Evolutionary conservation across 2,113 vertebrate genomes (phyloP), one percentile per base, ranked within the genome.

Genomic region (Nymphicus hollandicus): DNA sequence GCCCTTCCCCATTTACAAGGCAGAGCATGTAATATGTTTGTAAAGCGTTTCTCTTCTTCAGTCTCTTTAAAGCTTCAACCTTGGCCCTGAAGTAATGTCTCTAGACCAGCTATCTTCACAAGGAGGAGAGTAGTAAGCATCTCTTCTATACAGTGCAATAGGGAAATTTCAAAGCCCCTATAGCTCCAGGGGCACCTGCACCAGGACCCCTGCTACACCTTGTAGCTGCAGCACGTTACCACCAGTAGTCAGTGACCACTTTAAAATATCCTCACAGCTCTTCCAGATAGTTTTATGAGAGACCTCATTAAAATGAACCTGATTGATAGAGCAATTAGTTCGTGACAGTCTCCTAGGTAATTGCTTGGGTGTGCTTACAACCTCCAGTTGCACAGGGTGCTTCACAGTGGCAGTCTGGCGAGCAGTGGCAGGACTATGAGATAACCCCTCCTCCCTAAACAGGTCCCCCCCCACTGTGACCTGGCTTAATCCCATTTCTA

Each of bases 381-480:
- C 66, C 70, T 37, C 80, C 43, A 71, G n/a, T 20, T 10, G 27
- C 28, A 64, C 12, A 31, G 43, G 6, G 5, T 4, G 13, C 17
- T 76, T 63, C 52, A 9, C 0, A 0, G 31, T 49, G 27, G 70
- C 41, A 55, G 29, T 55, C 53, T 43, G 58, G 43, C 0, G 17
- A 79, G 79, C 44, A n/a, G 31, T 46, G 56, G n/a, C 41, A 88
- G 37, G 3, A 70, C 52, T 41, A 49, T 18, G 81, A 47, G 50
- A 61, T 23, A 53, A 47, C 5, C 19, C 27, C 15, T 22, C 19
- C 11, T 39, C 17, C 29, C 31, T 55, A 11, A 53, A 61, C n/a
- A 50, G 19, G 23, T 58, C 4, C 17, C 49, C 37, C 13, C 9
- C 50, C 6, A 3, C 58, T 6, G 19, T 60, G 44, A 6, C 44